Conservation (phyloP, 2,888 invertebrate species). For the Rhodophaea formosa region DNA sequence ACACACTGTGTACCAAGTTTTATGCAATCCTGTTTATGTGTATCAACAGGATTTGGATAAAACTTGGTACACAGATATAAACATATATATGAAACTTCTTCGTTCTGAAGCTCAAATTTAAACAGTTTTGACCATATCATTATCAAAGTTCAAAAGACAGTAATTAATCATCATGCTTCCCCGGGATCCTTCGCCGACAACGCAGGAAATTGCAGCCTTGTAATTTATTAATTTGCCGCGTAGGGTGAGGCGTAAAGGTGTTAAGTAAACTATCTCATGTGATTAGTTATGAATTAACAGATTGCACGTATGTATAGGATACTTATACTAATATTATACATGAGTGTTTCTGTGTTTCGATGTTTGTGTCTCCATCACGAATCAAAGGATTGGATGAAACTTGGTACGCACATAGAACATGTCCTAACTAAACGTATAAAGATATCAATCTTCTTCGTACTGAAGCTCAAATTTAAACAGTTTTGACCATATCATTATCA, state of each 20-base stretch:
- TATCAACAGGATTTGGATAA: neutral
- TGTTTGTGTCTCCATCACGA: too few species aligned
- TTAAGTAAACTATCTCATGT: neutral
- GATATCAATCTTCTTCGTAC: too few species aligned
- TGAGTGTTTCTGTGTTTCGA: too few species aligned
- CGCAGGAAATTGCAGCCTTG: constrained; percentile 51
- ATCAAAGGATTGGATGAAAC: too few species aligned
- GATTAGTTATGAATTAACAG: neutral
- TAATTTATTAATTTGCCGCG: constrained; percentile 56
- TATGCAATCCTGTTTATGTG: neutral
- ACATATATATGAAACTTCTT: too few species aligned
- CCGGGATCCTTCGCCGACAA: constrained; percentile 27
- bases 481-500: neutral
- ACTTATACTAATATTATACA: too few species aligned
- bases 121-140: constrained; percentile 1
- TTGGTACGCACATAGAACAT: too few species aligned
- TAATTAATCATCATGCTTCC: constrained; percentile 16
- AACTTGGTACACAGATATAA: too few species aligned
- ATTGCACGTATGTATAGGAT: too few species aligned
- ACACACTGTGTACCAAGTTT: too few species aligned
- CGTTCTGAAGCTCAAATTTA: neutral
- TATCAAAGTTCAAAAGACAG: constrained; percentile 5
- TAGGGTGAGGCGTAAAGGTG: constrained; percentile 18
- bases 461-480: too few species aligned
- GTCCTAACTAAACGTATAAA: too few species aligned